Evolutionary conservation across 2,888 invertebrate species (phyloP), one percentile per base, ranked within the genome.

Genomic region (Apodemia zela): DNA sequence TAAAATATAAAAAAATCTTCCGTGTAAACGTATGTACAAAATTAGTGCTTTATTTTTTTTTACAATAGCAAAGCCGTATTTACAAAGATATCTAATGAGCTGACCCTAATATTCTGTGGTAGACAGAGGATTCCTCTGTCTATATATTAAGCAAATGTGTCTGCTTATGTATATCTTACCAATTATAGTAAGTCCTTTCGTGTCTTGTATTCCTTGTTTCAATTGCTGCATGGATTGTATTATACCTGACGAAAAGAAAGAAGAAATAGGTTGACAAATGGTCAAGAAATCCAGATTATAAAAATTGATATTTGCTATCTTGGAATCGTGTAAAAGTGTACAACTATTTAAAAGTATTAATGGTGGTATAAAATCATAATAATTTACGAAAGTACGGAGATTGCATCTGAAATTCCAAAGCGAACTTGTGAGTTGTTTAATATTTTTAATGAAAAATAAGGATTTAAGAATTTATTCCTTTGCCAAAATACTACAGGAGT

Each of bases 131-230:
- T 7, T 17, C 2, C 45, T 47, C 45, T 47, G 45, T 47, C n/a
- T 45, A 15, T 15, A 6, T n/a, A n/a, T 45, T n/a, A n/a, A 45
- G 17, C 61, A 65, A 70, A 78, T 79, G 77, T 77, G 77, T 68
- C 65, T 75, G 13, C 35, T 76, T 29, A 75, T 75, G 4, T 77
- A 70, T 35, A 71, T 81, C 25, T 60, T 78, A 18, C 80, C 81
- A 5, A 60, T 79, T 10, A 6, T 80, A 49, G 75, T 78, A 0
- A 79, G 79, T 65, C 80, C 80, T 0, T 81, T 78, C 51, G 76
- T 80, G 2, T 80, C 80, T 0, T 80, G 80, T 45, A 73, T 78
- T 47, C 80, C 81, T 0, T 80, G 75, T 17, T 80, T 65, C 62
- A 77, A 80, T 38, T 79, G 79, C 60, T 81, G 80, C 21, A 75